Evolutionary conservation across 1,140 invertebrate genomes (phyloP).

Genomic region (Zaprionus inermis): DNA sequence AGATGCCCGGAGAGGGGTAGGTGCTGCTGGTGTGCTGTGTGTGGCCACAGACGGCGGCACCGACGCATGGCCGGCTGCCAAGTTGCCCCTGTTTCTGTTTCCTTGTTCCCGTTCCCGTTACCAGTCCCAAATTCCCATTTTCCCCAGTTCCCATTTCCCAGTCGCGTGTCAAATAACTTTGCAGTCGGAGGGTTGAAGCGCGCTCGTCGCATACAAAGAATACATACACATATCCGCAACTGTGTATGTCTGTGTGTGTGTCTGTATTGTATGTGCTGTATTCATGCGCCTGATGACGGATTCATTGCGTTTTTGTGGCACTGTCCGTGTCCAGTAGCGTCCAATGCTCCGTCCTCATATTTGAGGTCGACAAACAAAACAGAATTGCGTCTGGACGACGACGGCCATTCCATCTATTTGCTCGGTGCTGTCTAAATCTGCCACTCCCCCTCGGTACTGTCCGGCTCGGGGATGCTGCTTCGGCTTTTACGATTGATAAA

Average conservation of each 20-base stretch:
- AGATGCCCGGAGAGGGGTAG: slow-evolving; percentile 7
- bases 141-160: slow-evolving; percentile 24
- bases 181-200: slow-evolving; percentile 55
- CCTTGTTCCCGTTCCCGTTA: slow-evolving; percentile 33
- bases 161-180: slow-evolving; percentile 78
- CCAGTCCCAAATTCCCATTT: slow-evolving; percentile 38
- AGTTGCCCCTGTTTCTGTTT: background rate
- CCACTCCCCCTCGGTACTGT: background rate
- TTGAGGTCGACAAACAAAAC: slow-evolving; percentile 20
- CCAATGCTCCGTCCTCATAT: slow-evolving; percentile 10
- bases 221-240: background rate
- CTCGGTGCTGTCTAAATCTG: background rate
- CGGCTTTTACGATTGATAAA: slow-evolving; percentile 15
- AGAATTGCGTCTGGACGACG: slow-evolving; percentile 9
- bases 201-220: slow-evolving; percentile 21
- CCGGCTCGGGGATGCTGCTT: background rate
- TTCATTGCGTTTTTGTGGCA: slow-evolving; percentile 27
- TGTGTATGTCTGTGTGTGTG: background rate
- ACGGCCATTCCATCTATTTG: slow-evolving; percentile 35
- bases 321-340: slow-evolving; percentile 9
- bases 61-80: slow-evolving; percentile 14
- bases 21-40: slow-evolving; percentile 9
- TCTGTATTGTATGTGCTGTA: background rate
- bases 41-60: background rate
- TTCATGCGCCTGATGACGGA: slow-evolving; percentile 17